Evolutionary conservation across 2,888 invertebrate genomes (phyloP).

Genomic region (Tuta absoluta): DNA sequence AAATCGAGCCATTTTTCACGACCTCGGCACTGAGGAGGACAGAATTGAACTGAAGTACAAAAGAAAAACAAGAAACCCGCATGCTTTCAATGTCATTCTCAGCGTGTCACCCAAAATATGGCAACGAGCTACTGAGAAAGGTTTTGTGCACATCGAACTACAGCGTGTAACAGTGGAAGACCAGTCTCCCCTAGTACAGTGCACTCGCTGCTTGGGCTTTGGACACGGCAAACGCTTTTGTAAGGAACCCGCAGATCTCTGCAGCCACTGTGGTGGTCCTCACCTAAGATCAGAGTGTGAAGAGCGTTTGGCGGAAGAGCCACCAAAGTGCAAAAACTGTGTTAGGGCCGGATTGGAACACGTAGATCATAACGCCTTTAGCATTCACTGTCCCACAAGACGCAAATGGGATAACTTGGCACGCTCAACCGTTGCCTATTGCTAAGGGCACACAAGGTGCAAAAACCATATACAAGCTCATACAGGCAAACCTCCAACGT

Average conservation of each 20-base stretch:
- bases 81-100: neutral
- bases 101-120: neutral
- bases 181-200: conserved; percentile 1
- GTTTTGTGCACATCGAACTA: neutral
- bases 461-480: no score
- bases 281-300: conserved; percentile 2
- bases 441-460: conserved; percentile 28
- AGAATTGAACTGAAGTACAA: neutral
- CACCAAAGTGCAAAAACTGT: conserved; percentile 32
- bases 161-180: neutral
- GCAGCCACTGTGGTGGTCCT: conserved; percentile 25
- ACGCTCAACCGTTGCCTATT: no score
- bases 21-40: conserved; percentile 14
- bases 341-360: neutral
- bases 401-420: neutral
- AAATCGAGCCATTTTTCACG: conserved; percentile 21
- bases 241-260: conserved; percentile 16
- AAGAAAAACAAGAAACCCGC: conserved; percentile 1
- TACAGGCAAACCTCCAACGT: conserved; percentile 25
- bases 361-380: conserved; percentile 30
- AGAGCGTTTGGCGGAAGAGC: neutral
- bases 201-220: conserved; percentile 25
- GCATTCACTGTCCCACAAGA: conserved; percentile 26
- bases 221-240: conserved; percentile 20
- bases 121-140: neutral